Evolutionary conservation across 2,113 vertebrate species (phyloP).

Genomic region (Cisticola juncidis): DNA sequence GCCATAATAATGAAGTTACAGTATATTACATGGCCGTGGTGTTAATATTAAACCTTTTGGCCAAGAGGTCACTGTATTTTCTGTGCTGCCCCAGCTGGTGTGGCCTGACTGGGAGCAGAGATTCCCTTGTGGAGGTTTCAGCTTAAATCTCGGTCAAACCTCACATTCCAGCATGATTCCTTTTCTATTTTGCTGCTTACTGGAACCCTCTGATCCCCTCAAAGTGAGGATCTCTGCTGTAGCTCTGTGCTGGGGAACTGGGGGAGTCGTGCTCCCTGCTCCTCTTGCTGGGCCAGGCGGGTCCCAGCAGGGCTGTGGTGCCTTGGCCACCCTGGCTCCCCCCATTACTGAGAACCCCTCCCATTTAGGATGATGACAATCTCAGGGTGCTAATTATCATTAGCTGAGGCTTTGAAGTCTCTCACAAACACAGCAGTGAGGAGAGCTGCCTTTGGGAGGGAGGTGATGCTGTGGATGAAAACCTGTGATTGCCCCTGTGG

Average conservation of each 20-base stretch:
- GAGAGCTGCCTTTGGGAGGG: background rate
- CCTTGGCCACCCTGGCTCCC: accelerated
- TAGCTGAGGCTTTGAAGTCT: background rate
- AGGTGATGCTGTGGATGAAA: background rate
- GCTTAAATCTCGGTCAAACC: background rate
- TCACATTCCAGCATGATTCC: background rate
- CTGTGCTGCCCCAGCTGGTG: background rate
- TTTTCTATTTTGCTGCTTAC: background rate
- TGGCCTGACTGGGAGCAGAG: background rate
- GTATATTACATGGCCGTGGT: no score
- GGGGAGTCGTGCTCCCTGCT: background rate
- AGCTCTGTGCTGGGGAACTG: background rate
- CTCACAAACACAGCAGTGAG: background rate
- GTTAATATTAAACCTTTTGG: background rate
- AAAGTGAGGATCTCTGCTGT: background rate
- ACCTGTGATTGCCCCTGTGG: background rate
- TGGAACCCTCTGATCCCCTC: background rate
- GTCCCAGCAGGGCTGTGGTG: accelerated
- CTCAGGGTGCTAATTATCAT: background rate
- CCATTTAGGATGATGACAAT: background rate
- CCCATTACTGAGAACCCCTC: background rate
- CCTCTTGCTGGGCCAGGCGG: background rate
- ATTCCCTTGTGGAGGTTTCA: background rate
- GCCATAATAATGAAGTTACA: background rate
- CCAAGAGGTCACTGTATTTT: background rate